Base-by-base conservation (phyloP, 2,888 invertebrate species). In the Clostera curtula region DNA sequence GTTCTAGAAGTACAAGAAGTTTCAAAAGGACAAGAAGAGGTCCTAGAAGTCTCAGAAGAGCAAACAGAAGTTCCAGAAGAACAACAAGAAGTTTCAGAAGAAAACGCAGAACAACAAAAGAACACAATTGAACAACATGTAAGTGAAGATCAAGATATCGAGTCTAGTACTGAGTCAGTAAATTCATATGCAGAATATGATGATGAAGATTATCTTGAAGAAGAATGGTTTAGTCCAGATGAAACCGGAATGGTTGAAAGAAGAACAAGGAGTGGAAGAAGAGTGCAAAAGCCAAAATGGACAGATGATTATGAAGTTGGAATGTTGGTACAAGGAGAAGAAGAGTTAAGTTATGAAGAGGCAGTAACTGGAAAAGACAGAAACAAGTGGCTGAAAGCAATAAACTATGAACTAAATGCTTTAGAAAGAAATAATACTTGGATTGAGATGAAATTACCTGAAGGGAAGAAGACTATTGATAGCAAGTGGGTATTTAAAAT, bases 401-500 rank as follows among this genome's bases (percentile, higher is more conserved):
- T 50, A 1, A 5, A 34, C 2, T 41, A 8, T 5, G 43, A 48
- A 24, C 5, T 46, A 5, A 9, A 44, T 11, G 40, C 41, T 1
- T 11, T 47, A 8, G 26, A 30, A 19, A 37, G 42, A 0, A 47
- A 46, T 25, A 35, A 44, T 12, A 44, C 42, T 12, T 44, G 43
- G 45, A 18, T 24, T 3, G 1, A 5, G 4, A 5, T 4, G 4
- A 5, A 4, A 15, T 4, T 4, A 5, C 4, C 4, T 15, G 6
- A 15, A 5, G 15, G 6, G 6, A 15, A 15, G 4, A 6, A 27
- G 12, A 24, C 10, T 18, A 6, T 35, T 16, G 31, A 26, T 29
- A 31, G 31, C 9, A 43, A 32, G n/a, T 43, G 43, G 40, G 43
- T 43, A 0, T 40, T 43, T 31, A 48, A 42, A 21, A 26, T 44